phyloP scores from a whole-genome alignment of 2,113 vertebrate genomes.

The Abramis brama region DNA sequence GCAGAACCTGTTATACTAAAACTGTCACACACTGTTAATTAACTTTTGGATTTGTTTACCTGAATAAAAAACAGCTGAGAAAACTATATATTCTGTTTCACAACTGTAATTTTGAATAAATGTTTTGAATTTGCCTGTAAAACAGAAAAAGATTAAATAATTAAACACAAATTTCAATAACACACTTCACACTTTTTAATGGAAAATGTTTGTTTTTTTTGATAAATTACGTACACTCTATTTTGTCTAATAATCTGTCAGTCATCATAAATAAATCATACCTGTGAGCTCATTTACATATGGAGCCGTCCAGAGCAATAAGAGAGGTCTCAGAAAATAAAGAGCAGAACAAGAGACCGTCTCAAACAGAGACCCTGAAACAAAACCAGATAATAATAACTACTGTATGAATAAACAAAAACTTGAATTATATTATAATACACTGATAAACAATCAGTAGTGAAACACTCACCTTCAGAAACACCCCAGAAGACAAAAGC shows the following conservation, averaged over 20 bases:
- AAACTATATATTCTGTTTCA: neutral
- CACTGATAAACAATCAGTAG: too few relatives aligned
- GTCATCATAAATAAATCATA: neutral
- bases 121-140: neutral
- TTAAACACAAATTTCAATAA: neutral
- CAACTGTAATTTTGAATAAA: neutral
- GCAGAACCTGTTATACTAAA: too few relatives aligned
- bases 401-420: too few relatives aligned
- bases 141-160: neutral
- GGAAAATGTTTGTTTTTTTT: too few relatives aligned
- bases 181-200: too few relatives aligned
- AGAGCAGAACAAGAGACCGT: conserved; percentile 3
- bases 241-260: too few relatives aligned
- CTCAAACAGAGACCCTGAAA: conserved; percentile 28
- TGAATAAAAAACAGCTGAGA: neutral
- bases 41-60: neutral
- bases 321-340: neutral
- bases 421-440: too few relatives aligned
- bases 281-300: neutral
- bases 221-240: too few relatives aligned
- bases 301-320: neutral
- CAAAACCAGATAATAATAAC: neutral
- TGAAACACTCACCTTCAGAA: too few relatives aligned
- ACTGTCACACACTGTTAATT: neutral
- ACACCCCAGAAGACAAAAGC: too few relatives aligned